phyloP scores from a whole-genome alignment of 2,888 invertebrate species.

The Leptura quadrifasciata region DNA sequence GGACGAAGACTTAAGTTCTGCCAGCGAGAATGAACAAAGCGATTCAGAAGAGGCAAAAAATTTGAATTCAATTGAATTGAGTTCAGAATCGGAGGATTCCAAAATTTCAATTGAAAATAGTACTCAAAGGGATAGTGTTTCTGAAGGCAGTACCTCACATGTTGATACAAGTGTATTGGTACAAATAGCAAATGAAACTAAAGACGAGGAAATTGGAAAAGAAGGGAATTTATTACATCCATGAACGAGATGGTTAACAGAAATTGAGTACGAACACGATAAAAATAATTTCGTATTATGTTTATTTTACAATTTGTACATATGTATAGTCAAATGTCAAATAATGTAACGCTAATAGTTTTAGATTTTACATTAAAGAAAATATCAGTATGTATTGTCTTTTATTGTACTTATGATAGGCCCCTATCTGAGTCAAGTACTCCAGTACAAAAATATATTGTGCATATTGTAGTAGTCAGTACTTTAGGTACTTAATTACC shows the following conservation, averaged over 20 bases:
- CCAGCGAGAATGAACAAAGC: constrained; percentile 50
- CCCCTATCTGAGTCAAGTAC: too few species aligned
- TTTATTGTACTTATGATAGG: too few species aligned
- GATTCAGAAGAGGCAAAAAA: constrained; percentile 27
- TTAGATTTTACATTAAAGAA: too few species aligned
- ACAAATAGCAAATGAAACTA: not conserved
- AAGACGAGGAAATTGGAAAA: not conserved
- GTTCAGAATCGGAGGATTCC: constrained; percentile 5
- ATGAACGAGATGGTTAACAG: not conserved
- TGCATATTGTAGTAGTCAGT: too few species aligned
- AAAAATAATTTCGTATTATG: too few species aligned
- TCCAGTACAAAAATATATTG: too few species aligned
- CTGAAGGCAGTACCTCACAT: not conserved
- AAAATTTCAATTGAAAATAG: not conserved
- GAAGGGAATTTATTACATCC: not conserved
- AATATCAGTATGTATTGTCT: too few species aligned
- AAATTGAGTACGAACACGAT: too few species aligned
- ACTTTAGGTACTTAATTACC: too few species aligned
- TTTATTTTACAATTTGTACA: too few species aligned
- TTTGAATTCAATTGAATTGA: not conserved
- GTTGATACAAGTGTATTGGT: not conserved
- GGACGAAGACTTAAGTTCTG: constrained; percentile 64
- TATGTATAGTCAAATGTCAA: too few species aligned
- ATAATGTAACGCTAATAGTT: too few species aligned
- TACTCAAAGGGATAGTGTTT: not conserved